Evolutionary conservation across 2,113 vertebrate species (phyloP).

Genomic region (Terrapene triunguis): DNA sequence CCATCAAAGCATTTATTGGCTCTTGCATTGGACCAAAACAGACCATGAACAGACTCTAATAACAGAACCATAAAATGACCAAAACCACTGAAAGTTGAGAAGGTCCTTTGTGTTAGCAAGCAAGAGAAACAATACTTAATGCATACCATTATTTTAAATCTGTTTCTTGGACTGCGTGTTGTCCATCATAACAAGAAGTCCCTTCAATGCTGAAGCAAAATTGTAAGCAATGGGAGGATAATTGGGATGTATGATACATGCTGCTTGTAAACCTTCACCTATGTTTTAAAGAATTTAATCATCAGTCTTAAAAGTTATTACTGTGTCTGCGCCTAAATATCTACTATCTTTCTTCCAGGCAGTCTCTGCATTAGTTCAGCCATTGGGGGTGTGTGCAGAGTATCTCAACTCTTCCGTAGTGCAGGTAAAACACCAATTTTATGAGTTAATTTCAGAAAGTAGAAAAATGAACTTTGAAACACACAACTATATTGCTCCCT

Average conservation of each 20-base stretch:
- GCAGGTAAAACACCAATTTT: slow-evolving; percentile 85
- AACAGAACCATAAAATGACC: not conserved
- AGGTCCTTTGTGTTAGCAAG: not conserved
- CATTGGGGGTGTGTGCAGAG: slow-evolving; percentile 95
- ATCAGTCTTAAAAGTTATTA: not conserved
- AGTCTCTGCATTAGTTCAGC: slow-evolving; percentile 95
- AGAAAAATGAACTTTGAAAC: not conserved
- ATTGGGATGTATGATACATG: not conserved
- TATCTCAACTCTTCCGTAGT: slow-evolving; percentile 96
- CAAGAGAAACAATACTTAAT: not conserved
- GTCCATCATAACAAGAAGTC: not conserved
- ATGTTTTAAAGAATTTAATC: not conserved
- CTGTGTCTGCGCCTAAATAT: not conserved
- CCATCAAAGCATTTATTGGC: slow-evolving; percentile 38
- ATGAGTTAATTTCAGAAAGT: not conserved
- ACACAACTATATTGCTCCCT: not conserved
- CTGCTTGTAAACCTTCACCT: not conserved
- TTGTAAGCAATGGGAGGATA: not conserved
- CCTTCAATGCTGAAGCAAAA: not conserved
- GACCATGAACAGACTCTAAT: not conserved
- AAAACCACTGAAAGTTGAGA: slow-evolving; percentile 5
- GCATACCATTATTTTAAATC: not conserved
- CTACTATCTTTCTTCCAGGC: slow-evolving; percentile 80
- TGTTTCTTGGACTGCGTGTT: not conserved
- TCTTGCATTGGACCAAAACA: slow-evolving; percentile 24